Base-by-base conservation (phyloP, 2,888 invertebrate species). In the Tiliacea aurago region DNA sequence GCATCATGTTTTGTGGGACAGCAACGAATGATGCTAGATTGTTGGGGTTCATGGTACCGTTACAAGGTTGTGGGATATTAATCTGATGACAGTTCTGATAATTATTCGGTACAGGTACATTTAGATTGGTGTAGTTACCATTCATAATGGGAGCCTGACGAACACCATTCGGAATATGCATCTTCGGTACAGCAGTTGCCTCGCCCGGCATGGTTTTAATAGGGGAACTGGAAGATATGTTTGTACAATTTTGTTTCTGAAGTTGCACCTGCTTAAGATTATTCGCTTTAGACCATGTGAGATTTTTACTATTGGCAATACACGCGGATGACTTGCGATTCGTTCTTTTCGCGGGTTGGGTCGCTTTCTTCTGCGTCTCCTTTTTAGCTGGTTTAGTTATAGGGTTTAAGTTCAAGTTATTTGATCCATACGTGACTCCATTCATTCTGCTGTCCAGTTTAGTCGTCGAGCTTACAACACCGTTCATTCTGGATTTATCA, bases 1-100 rank as follows among this genome's bases (percentile, higher is more conserved):
- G 94, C 94, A 97, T 95, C 43, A 97, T 95, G 81, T 97, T 97
- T 78, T 96, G 96, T 67, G 96, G 96, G 70, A 96, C 93, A 37
- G 96, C 94, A 53, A 96, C 94, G 81, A 96, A 95, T n/a, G 96
- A 95, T 62, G 94, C 88, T 84, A 96, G 88, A 86, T 94, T 94
- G 76, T 92, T 93, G n/a, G 94, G 90, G 53, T 93, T 91, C 11
- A 95, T 94, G 6, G 94, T 88, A 55, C 95, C 95, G 81, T 94
- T 95, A 80, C 95, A 95, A 15, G 91, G 90, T 80, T 95, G 95
- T 47, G 93, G 91, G 77, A 96, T 92, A 87, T 95, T 96, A 58
- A 96, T 90, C 88, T 93, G 95, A 83, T 95, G 96, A 84, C 95
- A 95, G 80, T 94, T 96, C 86, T 94, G 95, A 73, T 94, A 91